These are phyloP conservation scores for Lypha dubia DNA, from an alignment of 2,888 invertebrate genomes.

Conservation along the genomic window DNA sequence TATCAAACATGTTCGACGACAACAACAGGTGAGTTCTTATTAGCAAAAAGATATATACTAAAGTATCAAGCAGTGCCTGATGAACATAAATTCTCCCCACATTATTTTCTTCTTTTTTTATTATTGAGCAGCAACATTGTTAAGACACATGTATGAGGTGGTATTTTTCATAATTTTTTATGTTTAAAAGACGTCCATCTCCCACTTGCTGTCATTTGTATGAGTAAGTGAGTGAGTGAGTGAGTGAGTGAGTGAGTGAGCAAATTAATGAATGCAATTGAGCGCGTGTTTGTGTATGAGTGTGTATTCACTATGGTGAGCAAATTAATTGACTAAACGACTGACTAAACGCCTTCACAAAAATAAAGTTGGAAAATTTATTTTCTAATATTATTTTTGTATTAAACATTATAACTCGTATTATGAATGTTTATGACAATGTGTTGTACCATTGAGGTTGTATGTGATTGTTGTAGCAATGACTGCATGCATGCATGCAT, in stretches of 20 bases:
- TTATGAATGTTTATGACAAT: conserved; percentile 5
- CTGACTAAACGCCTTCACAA: conserved; percentile 71
- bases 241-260: conserved; percentile 32
- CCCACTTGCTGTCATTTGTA: conserved; percentile 69
- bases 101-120: conserved; percentile 18
- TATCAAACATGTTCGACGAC: conserved; percentile 60
- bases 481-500: conserved; percentile 47
- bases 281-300: conserved; percentile 24
- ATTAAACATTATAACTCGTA: not conserved
- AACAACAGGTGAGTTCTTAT: conserved; percentile 66
- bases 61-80: conserved; percentile 44
- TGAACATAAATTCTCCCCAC: conserved; percentile 69
- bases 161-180: conserved; percentile 63
- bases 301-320: conserved; percentile 37
- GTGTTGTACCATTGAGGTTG: conserved; percentile 25
- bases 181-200: conserved; percentile 66
- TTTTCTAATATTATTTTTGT: conserved; percentile 3
- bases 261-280: conserved; percentile 17
- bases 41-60: not conserved
- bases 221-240: conserved; percentile 20
- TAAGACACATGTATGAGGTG: conserved; percentile 45
- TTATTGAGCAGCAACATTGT: conserved; percentile 58
- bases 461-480: conserved; percentile 22
- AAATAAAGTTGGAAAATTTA: conserved; percentile 48
- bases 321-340: conserved; percentile 70